Evolutionary conservation across 2,113 vertebrate species (phyloP), one percentile per base, ranked within the genome.

Genomic region (Thalassarche chlororhynchos): DNA sequence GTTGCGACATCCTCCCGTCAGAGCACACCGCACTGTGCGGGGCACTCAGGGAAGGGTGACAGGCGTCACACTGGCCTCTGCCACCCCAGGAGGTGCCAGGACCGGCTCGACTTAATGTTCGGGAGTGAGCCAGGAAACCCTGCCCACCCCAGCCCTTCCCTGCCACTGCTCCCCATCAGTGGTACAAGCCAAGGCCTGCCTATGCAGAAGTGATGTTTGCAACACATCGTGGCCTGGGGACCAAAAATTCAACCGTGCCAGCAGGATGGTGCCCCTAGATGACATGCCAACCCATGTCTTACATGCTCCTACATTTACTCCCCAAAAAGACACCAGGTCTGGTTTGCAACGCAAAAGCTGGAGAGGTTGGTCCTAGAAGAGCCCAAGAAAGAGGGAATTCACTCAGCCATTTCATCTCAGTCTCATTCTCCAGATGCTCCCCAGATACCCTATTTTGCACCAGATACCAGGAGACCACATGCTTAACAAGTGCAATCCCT

Each of bases 1-100:
- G 0, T 7, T 57, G 6, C 0, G 1, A 10, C 36, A 70, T 19
- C 10, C 4, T 23, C 47, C 5, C 6, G 2, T 3, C 13, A 4
- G 49, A 10, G 7, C 24, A 31, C 5, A 23, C n/a, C 2, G 3
- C 1, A 0, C 23, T 44, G 8, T 23, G 17, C 4, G 2, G 38
- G 34, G 14, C 64, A 65, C 49, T 24, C 12, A 3, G 25, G 34
- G 16, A 58, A 52, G 7, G 0, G 2, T 13, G 31, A 29, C 31
- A 64, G 32, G 25, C 6, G 8, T 25, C 32, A 25, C 10, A 0
- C 12, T 44, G 55, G 26, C 18, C 21, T 83, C 66, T 86, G 66
- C 58, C 47, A 68, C 14, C 21, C 17, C 68, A 66, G 17, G 4
- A 58, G 14, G 16, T 72, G 14, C 60, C 55, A 62, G 40, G 14